These are phyloP conservation scores for Alcedo atthis DNA, from an alignment of 2,797 vertebrate genomes.

Conservation along the genomic window DNA sequence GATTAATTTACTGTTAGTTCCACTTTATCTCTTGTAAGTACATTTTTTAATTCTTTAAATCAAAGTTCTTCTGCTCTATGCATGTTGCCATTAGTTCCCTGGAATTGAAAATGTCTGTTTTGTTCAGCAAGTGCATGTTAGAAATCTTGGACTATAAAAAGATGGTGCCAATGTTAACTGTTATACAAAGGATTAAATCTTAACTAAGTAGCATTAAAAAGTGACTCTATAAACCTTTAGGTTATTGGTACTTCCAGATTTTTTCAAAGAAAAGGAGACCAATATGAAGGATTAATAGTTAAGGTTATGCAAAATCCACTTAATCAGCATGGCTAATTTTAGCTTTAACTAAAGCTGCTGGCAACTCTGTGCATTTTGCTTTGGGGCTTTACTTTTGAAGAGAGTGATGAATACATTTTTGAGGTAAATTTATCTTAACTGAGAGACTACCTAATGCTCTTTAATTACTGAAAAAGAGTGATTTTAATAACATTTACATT, in stretches of 20 bases:
- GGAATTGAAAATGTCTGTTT: slow-evolving; percentile 54
- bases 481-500: slow-evolving; percentile 61
- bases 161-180: slow-evolving; percentile 48
- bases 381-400: slow-evolving; percentile 65
- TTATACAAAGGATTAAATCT: slow-evolving; percentile 55
- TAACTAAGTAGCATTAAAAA: slow-evolving; percentile 68
- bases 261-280: slow-evolving; percentile 63
- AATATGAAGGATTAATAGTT: slow-evolving; percentile 68
- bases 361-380: slow-evolving; percentile 61
- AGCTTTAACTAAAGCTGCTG: slow-evolving; percentile 68
- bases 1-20: slow-evolving; percentile 54
- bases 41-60: slow-evolving; percentile 48
- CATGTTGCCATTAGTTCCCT: slow-evolving; percentile 17
- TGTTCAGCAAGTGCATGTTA: slow-evolving; percentile 21
- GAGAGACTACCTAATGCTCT: slow-evolving; percentile 61
- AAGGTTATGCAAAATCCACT: slow-evolving; percentile 72
- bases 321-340: slow-evolving; percentile 77
- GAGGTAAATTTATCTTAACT: slow-evolving; percentile 71
- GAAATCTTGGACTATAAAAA: slow-evolving; percentile 59
- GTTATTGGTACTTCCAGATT: slow-evolving; percentile 56
- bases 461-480: slow-evolving; percentile 61
- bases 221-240: slow-evolving; percentile 49
- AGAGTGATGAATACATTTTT: slow-evolving; percentile 60
- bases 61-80: slow-evolving; percentile 28
- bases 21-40: slow-evolving; percentile 49